Conservation (phyloP, 2,888 invertebrate genomes). For the Tenodera sinensis region DNA sequence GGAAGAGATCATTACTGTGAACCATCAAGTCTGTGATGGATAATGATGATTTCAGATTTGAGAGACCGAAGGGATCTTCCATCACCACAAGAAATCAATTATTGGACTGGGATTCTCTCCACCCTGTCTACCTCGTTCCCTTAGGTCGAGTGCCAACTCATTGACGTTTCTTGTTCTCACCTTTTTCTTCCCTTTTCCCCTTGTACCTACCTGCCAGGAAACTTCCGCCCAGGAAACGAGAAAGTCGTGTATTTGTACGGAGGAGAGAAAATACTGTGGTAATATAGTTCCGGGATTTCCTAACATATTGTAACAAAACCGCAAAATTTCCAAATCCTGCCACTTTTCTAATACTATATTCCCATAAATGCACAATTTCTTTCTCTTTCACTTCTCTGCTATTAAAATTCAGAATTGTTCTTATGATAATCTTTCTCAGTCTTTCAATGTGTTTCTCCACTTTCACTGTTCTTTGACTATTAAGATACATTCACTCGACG, state of each 20-base stretch:
- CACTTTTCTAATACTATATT: too few relatives aligned
- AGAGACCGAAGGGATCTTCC: background rate
- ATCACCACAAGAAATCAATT: background rate
- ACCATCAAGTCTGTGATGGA: background rate
- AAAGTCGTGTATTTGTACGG: background rate
- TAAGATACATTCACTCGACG: too few relatives aligned
- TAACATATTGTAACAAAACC: too few relatives aligned
- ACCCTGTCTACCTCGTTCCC: background rate
- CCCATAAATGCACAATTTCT: too few relatives aligned
- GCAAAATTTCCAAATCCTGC: too few relatives aligned
- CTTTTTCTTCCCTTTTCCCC: background rate
- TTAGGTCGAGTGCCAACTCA: background rate
- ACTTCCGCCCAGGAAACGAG: background rate
- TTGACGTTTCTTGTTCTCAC: background rate
- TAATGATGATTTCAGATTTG: background rate
- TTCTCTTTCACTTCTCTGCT: too few relatives aligned
- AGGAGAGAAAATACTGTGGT: background rate
- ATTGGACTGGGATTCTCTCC: background rate
- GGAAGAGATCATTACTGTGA: background rate
- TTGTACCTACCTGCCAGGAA: background rate
- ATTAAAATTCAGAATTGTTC: too few relatives aligned
- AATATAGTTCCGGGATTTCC: background rate
- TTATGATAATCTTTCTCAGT: too few relatives aligned
- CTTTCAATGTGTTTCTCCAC: too few relatives aligned
- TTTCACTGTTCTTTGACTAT: too few relatives aligned